Evolutionary conservation across 2,888 invertebrate genomes (phyloP), one percentile per base, ranked within the genome.

Genomic region (Synanthedon tipuliformis): DNA sequence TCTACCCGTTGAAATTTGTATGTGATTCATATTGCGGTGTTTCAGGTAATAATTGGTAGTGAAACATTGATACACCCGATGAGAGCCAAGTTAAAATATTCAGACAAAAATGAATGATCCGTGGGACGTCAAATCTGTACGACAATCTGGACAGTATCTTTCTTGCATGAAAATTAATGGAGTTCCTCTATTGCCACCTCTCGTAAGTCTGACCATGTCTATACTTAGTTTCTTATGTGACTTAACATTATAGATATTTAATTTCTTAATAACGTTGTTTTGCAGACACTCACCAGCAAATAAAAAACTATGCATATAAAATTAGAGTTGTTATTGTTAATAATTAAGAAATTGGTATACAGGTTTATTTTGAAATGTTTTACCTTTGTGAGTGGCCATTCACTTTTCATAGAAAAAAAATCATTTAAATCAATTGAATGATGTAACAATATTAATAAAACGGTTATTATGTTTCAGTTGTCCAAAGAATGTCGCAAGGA

Each of bases 111-210:
- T 88, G 88, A 76, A 87, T 62, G 86, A 86, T 61, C 84, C 85
- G 65, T 87, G 85, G 85, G 80, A 84, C 57, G 87, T 86, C 12
- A 87, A 87, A 62, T 81, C 78, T 40, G 82, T 84, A 64, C 75
- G 78, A 55, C 73, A 75, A 55, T 66, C 76, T 3, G 73, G 75
- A 52, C 81, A 82, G 55, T 92, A 91, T 68, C 78, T 89, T 53
- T 94, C 94, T 50, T 91, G 91, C 64, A 93, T 94, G 73, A 92
- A 90, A 87, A 88, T 94, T 61, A 90, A 91, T 75, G 94, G 94
- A 54, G 82, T 89, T 52, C 91, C 93, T 16, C 90, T 94, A 59
- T 88, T 94, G 57, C 94, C 94, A 52, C 94, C 94, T 50, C 78
- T 94, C 79, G 94, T 94, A 85, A 89, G 89, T 87, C 57, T 45